These are phyloP conservation scores for Malaclemys terrapin DNA, from an alignment of 2,113 vertebrate genomes.

Conservation along the genomic window DNA sequence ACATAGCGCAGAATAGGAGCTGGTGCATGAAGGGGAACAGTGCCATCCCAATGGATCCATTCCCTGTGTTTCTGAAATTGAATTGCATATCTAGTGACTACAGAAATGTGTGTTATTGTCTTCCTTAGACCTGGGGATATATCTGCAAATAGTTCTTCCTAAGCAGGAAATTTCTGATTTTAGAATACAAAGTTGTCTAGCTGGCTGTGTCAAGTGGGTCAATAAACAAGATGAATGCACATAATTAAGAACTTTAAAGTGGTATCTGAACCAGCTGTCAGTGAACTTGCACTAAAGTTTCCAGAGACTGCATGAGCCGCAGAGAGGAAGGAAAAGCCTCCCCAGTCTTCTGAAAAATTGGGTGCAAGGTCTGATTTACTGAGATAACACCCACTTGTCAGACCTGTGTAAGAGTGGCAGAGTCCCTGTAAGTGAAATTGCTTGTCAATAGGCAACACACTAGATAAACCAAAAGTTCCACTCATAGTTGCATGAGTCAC, in stretches of 20 bases:
- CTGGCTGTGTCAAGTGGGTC: background rate
- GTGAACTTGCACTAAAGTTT: background rate
- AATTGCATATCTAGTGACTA: background rate
- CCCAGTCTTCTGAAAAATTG: rapidly evolving
- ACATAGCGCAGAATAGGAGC: background rate
- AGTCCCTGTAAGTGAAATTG: rapidly evolving
- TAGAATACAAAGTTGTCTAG: slow-evolving; percentile 1
- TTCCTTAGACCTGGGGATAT: background rate
- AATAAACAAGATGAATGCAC: background rate
- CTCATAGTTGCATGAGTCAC: background rate
- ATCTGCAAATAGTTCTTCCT: rapidly evolving
- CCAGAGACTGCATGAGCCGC: background rate
- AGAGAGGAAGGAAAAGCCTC: background rate
- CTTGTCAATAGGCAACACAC: background rate
- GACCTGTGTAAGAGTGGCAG: background rate
- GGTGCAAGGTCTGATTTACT: background rate
- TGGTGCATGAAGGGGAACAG: background rate
- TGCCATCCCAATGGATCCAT: background rate
- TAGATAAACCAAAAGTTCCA: background rate
- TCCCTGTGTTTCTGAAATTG: background rate
- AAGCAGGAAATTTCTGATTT: background rate
- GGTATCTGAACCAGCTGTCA: background rate
- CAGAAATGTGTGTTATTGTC: background rate
- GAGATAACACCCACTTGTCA: rapidly evolving
- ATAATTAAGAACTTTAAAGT: background rate